Conservation (phyloP, 2,113 vertebrate species). For the Phodopus roborovskii region DNA sequence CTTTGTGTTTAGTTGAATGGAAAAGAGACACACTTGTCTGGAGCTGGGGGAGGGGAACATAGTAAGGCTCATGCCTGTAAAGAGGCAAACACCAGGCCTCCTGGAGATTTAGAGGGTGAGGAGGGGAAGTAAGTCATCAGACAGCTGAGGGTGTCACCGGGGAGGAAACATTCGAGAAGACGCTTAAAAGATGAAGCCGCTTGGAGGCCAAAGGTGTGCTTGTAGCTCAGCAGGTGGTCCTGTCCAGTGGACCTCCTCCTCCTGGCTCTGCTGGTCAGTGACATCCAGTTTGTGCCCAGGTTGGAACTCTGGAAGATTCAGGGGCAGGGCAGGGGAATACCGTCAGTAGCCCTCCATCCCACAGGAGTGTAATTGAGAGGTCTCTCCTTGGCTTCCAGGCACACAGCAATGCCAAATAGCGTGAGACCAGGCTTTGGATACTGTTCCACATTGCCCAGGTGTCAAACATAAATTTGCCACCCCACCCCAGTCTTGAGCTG, state of each 20-base stretch:
- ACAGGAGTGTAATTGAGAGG: slow-evolving; percentile 24
- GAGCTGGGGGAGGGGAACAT: background rate
- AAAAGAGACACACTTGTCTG: background rate
- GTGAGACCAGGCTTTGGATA: slow-evolving; percentile 47
- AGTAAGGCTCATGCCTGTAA: background rate
- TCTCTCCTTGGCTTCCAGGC: background rate
- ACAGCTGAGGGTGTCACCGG: background rate
- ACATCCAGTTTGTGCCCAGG: background rate
- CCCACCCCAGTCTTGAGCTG: slow-evolving; percentile 33
- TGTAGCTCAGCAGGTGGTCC: background rate
- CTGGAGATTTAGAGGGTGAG: background rate
- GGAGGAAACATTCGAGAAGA: background rate
- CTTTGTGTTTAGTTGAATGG: slow-evolving; percentile 49
- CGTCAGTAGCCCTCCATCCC: background rate
- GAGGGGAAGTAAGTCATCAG: background rate
- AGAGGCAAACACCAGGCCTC: background rate
- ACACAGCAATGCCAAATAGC: slow-evolving; percentile 15
- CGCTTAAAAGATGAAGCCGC: background rate
- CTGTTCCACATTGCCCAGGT: slow-evolving; percentile 50
- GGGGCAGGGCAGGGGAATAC: background rate
- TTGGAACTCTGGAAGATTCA: background rate
- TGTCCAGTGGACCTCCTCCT: background rate
- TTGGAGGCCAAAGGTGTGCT: background rate
- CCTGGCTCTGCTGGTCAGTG: background rate
- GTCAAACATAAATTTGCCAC: slow-evolving; percentile 35